Evolutionary conservation across 2,888 invertebrate genomes (phyloP).

Genomic region (Acholoe squamosa): DNA sequence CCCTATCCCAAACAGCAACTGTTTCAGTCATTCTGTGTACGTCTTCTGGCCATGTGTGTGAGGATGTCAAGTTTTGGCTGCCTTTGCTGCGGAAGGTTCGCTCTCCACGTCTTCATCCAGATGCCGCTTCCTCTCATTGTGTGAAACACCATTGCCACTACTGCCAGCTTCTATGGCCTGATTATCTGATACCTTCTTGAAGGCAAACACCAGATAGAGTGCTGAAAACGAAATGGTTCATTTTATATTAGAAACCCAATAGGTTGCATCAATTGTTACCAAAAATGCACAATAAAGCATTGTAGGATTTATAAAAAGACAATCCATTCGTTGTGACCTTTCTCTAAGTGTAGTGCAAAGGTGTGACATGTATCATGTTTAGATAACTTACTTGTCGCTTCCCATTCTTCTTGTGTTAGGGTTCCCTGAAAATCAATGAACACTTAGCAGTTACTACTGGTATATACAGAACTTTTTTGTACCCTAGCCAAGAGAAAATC

Average conservation of each 20-base stretch:
- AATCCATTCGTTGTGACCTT: too few relatives aligned
- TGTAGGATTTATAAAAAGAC: too few relatives aligned
- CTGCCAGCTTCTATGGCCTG: background rate
- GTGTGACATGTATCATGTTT: background rate
- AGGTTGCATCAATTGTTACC: too few relatives aligned
- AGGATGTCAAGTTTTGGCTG: background rate
- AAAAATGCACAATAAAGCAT: too few relatives aligned
- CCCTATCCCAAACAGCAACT: too few relatives aligned
- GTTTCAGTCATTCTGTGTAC: background rate
- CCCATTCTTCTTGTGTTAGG: constrained; percentile 95
- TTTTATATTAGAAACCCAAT: too few relatives aligned
- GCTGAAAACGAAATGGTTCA: constrained; percentile 66
- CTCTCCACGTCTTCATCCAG: background rate
- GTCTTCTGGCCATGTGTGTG: background rate
- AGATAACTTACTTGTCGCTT: constrained; percentile 91
- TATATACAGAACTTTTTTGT: too few relatives aligned
- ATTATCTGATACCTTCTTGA: constrained; percentile 86
- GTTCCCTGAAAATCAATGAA: constrained; percentile 87
- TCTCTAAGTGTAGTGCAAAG: background rate
- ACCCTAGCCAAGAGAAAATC: too few relatives aligned
- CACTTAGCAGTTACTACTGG: background rate
- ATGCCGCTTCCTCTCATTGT: background rate
- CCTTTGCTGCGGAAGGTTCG: background rate
- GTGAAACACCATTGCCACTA: background rate
- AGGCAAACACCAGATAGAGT: constrained; percentile 92